Evolutionary conservation across 2,113 vertebrate genomes (phyloP).

Genomic region (Monopterus albus): DNA sequence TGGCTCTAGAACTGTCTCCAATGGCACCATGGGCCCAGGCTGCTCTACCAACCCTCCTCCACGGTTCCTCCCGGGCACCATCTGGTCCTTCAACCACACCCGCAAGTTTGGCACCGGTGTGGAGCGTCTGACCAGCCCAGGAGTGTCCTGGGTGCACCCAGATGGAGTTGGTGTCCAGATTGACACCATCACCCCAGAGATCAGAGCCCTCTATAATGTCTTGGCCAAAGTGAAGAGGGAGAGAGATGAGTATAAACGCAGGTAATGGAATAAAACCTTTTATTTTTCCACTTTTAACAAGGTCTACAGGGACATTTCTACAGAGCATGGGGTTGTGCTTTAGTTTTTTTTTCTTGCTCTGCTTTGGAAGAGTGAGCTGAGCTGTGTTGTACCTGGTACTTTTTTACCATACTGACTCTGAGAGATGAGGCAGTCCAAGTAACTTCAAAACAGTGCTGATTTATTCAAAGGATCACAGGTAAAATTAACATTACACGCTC

Average conservation of each 20-base stretch:
- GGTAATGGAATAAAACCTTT: slow-evolving; percentile 78
- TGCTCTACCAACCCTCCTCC: slow-evolving; percentile 74
- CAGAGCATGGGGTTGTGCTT: neutral
- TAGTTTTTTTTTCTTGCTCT: slow-evolving; percentile 11
- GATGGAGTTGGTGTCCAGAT: slow-evolving; percentile 98
- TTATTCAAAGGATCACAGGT: too few species aligned
- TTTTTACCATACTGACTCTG: too few species aligned
- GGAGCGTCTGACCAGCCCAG: slow-evolving; percentile 91
- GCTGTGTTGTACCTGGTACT: too few species aligned
- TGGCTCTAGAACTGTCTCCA: slow-evolving; percentile 47
- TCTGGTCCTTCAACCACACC: slow-evolving; percentile 96
- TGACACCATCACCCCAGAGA: slow-evolving; percentile 98
- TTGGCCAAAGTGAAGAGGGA: slow-evolving; percentile 97
- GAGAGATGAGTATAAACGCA: slow-evolving; percentile 95
- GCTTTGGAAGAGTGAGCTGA: slow-evolving; percentile 30
- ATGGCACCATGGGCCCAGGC: slow-evolving; percentile 38
- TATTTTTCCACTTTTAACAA: slow-evolving; percentile 10
- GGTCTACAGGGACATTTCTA: neutral
- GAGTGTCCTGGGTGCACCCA: slow-evolving; percentile 94
- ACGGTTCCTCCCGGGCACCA: slow-evolving; percentile 91
- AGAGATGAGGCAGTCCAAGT: too few species aligned
- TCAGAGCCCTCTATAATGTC: slow-evolving; percentile 97
- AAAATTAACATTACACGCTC: too few species aligned
- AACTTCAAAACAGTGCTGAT: too few species aligned
- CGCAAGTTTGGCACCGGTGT: slow-evolving; percentile 86